Evolutionary conservation across 2,888 invertebrate genomes (phyloP).

Genomic region (Agrochola lota): DNA sequence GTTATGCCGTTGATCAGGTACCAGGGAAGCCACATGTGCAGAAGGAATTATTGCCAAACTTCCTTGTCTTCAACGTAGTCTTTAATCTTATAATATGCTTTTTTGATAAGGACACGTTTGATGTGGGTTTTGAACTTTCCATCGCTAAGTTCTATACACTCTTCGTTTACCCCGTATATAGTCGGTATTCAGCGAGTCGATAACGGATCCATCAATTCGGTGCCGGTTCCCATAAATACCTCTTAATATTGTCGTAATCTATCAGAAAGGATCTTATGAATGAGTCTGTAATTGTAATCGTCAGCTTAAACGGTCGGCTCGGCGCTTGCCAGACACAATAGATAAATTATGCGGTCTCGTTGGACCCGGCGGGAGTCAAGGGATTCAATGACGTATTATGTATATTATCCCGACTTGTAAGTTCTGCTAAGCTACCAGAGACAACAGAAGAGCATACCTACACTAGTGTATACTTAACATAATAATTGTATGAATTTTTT

Average conservation of each 20-base stretch:
- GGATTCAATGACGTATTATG: conserved; percentile 68
- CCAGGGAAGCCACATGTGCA: no score
- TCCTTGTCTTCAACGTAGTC: no score
- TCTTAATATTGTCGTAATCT: conserved; percentile 50
- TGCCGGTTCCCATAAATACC: conserved; percentile 32
- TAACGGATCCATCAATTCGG: conserved; percentile 27
- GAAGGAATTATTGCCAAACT: no score
- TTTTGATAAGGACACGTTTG: no score
- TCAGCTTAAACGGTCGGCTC: conserved; percentile 59
- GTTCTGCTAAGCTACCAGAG: conserved; percentile 55
- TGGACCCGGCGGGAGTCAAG: conserved; percentile 64
- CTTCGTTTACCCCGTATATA: not conserved
- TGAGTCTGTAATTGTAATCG: conserved; percentile 63
- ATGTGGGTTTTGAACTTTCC: no score
- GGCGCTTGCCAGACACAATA: conserved; percentile 63
- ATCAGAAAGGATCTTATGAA: conserved; percentile 56
- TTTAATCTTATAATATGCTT: no score
- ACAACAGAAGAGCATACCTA: conserved; percentile 45
- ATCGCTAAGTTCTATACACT: no score
- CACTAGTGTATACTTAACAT: conserved; percentile 23
- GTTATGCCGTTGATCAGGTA: no score
- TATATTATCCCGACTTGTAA: conserved; percentile 61
- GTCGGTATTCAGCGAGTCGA: conserved; percentile 3
- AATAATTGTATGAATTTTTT: conserved; percentile 36
- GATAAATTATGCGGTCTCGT: conserved; percentile 68